Evolutionary conservation across 2,888 invertebrate genomes (phyloP), one percentile per base, ranked within the genome.

Genomic region (Phaonia tiefii): DNA sequence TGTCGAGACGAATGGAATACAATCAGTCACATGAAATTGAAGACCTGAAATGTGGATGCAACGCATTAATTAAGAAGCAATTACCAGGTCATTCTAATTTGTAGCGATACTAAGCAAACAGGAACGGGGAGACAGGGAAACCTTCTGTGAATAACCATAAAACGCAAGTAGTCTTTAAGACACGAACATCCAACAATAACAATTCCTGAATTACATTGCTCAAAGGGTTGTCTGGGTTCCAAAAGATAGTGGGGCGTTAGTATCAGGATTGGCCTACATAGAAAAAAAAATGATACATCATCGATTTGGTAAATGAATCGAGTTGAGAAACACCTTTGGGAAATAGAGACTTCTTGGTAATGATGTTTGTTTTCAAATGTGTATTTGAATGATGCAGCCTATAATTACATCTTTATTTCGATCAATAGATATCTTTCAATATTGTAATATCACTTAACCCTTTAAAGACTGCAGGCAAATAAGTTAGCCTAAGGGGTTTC

Each of bases 31-130:
- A 51, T 20, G 51, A 51, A 51, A 51, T 51, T 51, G 8, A 56
- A 26, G 56, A 25, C 26, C 4, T 63, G 31, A 63, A 63, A 63
- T 63, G 63, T 63, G 39, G 42, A 63, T 63, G 63, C 63, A 63
- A 39, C 63, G 39, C 63, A 63, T 63, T 63, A 63, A 63, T 63
- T 63, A 63, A 63, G 63, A 63, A 63, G 42, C 63, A 63, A 63
- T 63, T 42, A 63, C 63, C 20, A 22, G 63, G 42, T 63, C 63
- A 37, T 37, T 63, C 63, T 63, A 63, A 63, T 39, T 63, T 39
- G 13, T 22, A 63, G 8, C 22, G n/a, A n/a, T n/a, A n/a, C n/a
- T n/a, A n/a, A n/a, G n/a, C n/a, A n/a, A n/a, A n/a, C n/a, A n/a
- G n/a, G n/a, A n/a, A n/a, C n/a, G n/a, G n/a, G 20, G 17, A 11